These are phyloP conservation scores for Sebastiscus albofasciatus DNA, from an alignment of 2,797 vertebrate species.

Conservation along the genomic window DNA sequence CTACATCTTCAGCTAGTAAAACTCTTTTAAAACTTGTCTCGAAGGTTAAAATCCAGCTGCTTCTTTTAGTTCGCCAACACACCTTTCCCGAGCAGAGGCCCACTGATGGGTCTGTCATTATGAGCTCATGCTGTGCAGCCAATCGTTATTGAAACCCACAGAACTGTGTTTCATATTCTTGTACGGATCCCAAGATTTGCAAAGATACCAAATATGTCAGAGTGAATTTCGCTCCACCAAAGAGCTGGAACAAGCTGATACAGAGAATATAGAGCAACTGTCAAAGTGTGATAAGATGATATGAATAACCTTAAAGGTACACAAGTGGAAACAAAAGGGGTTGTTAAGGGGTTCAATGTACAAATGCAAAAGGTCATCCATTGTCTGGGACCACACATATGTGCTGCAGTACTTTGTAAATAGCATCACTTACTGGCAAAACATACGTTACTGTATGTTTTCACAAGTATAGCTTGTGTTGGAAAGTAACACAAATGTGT, in stretches of 20 bases:
- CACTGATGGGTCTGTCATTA: background rate
- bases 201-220: background rate
- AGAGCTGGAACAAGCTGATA: background rate
- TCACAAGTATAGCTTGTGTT: background rate
- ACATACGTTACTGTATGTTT: background rate
- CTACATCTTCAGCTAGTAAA: background rate
- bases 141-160: background rate
- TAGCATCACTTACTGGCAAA: conserved; percentile 1
- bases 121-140: background rate
- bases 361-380: background rate
- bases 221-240: background rate
- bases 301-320: background rate
- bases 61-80: background rate
- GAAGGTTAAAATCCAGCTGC: background rate
- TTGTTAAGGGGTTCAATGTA: background rate
- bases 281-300: background rate
- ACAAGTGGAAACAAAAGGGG: background rate
- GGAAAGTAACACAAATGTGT: background rate
- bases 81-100: background rate
- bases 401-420: background rate
- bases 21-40: background rate
- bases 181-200: background rate
- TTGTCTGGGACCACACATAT: background rate
- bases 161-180: background rate
- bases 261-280: background rate